Percentiles rank a stretch among this genome's conserved stretches.
Conservation (phyloP, 2,113 vertebrate genomes). For the Macroglossus sobrinus region DNA sequence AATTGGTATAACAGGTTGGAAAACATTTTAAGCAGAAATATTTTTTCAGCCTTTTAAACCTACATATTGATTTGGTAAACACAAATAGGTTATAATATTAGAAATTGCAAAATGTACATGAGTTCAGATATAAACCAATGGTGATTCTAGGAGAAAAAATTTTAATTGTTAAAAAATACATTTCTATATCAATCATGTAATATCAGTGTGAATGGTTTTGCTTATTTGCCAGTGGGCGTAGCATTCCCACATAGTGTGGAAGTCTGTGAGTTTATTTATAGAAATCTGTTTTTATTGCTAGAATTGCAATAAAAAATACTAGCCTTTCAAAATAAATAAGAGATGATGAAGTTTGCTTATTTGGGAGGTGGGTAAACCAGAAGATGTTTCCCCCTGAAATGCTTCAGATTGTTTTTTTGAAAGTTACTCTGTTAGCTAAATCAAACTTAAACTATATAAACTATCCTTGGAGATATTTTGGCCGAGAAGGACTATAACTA, state of each 20-base stretch:
- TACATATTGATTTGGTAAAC: background rate
- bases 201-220: background rate
- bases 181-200: background rate
- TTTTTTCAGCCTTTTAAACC: constrained; percentile 4
- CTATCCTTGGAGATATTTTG: constrained; percentile 25
- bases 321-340: background rate
- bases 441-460: constrained; percentile 28
- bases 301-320: constrained; percentile 7
- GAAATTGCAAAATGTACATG: background rate
- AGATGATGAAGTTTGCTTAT: background rate
- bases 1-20: background rate
- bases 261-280: background rate
- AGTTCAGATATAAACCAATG: background rate
- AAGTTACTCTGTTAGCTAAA: constrained; percentile 18
- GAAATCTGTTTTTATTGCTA: background rate
- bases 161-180: background rate
- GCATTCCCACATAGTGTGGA: background rate
- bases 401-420: background rate
- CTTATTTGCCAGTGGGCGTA: background rate
- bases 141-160: background rate
- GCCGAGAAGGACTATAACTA: background rate
- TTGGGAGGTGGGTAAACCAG: background rate
- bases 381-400: background rate
- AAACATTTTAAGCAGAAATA: constrained; percentile 14
- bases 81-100: background rate